Conservation (phyloP, 2,888 invertebrate species). For the Morpho helenor region DNA sequence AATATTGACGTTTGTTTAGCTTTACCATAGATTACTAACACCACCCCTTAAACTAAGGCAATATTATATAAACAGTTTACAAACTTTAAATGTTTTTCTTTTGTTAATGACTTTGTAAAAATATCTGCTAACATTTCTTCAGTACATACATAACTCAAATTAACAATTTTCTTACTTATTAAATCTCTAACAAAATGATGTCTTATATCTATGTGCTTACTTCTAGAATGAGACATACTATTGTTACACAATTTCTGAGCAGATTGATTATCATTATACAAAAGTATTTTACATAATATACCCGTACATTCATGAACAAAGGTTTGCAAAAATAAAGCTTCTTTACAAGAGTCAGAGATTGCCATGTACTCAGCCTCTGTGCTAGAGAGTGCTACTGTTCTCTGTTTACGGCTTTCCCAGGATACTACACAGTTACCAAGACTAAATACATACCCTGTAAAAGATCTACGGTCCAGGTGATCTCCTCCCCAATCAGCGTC, state of each 20-base stretch:
- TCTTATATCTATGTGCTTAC: conserved; percentile 24
- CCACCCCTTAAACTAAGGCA: too few species aligned
- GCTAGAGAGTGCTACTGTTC: conserved; percentile 16
- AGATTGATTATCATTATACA: conserved; percentile 25
- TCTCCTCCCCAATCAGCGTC: conserved; percentile 22
- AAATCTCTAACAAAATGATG: conserved; percentile 17
- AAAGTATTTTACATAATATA: conserved; percentile 7
- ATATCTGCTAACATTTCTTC: not conserved
- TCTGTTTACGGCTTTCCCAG: conserved; percentile 20
- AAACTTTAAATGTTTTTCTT: not conserved
- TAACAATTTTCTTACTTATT: not conserved
- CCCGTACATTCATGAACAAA: conserved; percentile 20
- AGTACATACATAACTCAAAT: not conserved
- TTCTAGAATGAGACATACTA: conserved; percentile 15
- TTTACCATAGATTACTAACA: too few species aligned
- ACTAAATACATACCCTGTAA: conserved; percentile 18
- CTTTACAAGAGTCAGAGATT: conserved; percentile 23
- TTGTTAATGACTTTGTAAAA: not conserved
- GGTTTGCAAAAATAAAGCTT: conserved; percentile 22
- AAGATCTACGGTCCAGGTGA: conserved; percentile 20
- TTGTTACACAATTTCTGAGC: conserved; percentile 21
- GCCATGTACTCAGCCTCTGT: not conserved
- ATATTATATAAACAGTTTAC: too few species aligned
- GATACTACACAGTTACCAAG: conserved; percentile 13
- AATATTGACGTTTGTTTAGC: too few species aligned